A percentile compares a stretch with the other conserved stretches of the same genome.
These are phyloP conservation scores for Spinibarbus caldwelli DNA, from an alignment of 2,797 vertebrate species.

Conservation along the genomic window DNA sequence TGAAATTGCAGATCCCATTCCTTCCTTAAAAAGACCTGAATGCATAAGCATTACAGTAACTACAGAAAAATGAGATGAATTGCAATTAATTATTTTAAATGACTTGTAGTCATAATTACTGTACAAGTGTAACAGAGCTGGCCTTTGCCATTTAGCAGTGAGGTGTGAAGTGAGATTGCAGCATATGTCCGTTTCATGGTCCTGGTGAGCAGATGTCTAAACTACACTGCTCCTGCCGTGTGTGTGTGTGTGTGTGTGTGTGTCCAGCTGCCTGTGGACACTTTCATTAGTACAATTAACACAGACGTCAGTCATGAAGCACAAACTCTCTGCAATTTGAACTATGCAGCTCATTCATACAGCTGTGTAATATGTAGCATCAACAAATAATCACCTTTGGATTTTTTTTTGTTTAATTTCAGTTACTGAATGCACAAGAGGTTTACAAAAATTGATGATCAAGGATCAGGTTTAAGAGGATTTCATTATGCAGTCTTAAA, in stretches of 20 bases:
- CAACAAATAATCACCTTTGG: not conserved
- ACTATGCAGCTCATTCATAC: not conserved
- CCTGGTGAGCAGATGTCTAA: constrained; percentile 64
- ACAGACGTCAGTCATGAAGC: constrained; percentile 72
- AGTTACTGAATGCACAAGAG: not conserved
- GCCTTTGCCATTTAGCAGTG: constrained; percentile 6
- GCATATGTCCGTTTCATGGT: constrained; percentile 74
- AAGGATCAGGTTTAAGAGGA: no score
- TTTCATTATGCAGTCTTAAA: no score
- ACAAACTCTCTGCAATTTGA: constrained; percentile 13
- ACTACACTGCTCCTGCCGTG: constrained; percentile 34
- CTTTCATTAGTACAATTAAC: constrained; percentile 81
- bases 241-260: constrained; percentile 55
- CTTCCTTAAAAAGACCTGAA: not conserved
- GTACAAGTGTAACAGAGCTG: not conserved
- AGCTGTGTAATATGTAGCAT: not conserved
- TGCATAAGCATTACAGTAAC: not conserved
- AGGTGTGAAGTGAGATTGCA: constrained; percentile 66
- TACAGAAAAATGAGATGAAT: not conserved
- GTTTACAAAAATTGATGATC: no score
- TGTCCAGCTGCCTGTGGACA: constrained; percentile 77
- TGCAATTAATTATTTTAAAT: not conserved
- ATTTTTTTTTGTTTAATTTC: not conserved
- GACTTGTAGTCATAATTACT: not conserved
- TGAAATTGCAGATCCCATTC: no score